Evolutionary conservation across 2,888 invertebrate species (phyloP).

Genomic region (Lumbricus terrestris): DNA sequence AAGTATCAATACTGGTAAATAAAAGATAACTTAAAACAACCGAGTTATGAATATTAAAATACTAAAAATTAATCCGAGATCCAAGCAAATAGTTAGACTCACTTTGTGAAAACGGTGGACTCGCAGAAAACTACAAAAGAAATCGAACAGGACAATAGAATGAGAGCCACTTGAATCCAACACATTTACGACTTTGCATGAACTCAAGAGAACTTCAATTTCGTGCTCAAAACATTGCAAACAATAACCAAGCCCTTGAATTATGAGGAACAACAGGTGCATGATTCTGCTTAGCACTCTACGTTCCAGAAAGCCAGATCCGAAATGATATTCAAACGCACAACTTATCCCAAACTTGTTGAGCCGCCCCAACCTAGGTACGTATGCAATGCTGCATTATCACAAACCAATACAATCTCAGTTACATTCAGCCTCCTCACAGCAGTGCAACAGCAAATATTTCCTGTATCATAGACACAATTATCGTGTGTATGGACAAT

Average conservation of each 20-base stretch:
- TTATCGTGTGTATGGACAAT: too few species aligned
- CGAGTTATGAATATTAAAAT: too few species aligned
- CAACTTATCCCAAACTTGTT: background rate
- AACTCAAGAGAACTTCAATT: background rate
- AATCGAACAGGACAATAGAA: background rate
- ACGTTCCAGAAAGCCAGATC: background rate
- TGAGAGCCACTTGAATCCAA: background rate
- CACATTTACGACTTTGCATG: background rate
- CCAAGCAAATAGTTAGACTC: background rate
- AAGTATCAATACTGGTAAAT: too few species aligned
- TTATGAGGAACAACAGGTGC: background rate
- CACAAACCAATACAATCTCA: background rate
- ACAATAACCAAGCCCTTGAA: background rate
- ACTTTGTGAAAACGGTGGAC: constrained; percentile 17
- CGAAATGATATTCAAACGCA: background rate
- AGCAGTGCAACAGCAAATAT: background rate
- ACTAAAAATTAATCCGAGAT: background rate
- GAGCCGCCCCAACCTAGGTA: background rate
- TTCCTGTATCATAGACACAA: background rate
- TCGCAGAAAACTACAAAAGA: constrained; percentile 21
- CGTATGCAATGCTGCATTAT: background rate
- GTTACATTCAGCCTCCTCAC: background rate
- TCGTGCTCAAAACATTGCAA: background rate
- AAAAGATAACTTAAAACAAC: too few species aligned
- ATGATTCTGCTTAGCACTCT: background rate